Evolutionary conservation across 2,888 invertebrate species (phyloP).

Genomic region (Drosophila affinis): DNA sequence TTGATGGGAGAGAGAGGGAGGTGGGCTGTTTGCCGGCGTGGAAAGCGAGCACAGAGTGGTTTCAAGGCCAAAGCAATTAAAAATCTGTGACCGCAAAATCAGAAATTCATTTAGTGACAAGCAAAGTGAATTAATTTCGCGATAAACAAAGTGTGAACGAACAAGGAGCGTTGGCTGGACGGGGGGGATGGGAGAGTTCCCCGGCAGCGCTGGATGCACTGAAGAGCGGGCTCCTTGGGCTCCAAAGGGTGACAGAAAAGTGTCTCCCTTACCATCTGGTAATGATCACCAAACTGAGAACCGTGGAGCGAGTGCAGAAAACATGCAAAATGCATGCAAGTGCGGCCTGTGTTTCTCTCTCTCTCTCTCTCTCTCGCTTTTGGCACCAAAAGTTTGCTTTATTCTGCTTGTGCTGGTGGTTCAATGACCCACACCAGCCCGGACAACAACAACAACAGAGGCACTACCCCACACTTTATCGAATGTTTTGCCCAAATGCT

Average conservation of each 20-base stretch:
- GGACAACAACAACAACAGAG: no score
- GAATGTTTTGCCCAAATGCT: conserved; percentile 20
- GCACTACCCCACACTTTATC: conserved; percentile 9
- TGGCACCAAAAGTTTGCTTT: conserved; percentile 17
- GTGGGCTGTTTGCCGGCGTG: conserved; percentile 8
- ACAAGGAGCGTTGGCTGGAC: not conserved
- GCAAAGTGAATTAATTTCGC: conserved; percentile 63
- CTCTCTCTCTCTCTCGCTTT: conserved; percentile 6
- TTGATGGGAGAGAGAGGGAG: not conserved
- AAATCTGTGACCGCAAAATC: conserved; percentile 57
- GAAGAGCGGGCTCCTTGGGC: not conserved
- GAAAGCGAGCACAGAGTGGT: conserved; percentile 36
- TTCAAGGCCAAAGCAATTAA: conserved; percentile 62
- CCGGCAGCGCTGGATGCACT: no score
- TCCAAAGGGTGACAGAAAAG: no score
- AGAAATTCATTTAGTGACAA: conserved; percentile 57
- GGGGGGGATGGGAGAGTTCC: no score
- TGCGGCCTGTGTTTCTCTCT: not conserved
- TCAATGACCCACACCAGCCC: conserved; percentile 31
- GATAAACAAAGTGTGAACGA: conserved; percentile 58
- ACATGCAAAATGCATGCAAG: conserved; percentile 6
- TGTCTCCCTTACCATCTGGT: no score
- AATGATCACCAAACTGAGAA: not conserved
- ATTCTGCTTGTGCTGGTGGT: conserved; percentile 24
- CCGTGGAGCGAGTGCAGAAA: conserved; percentile 4